Evolutionary conservation across 2,113 vertebrate genomes (phyloP), one percentile per base, ranked within the genome.

Genomic region (Hemicordylus capensis): DNA sequence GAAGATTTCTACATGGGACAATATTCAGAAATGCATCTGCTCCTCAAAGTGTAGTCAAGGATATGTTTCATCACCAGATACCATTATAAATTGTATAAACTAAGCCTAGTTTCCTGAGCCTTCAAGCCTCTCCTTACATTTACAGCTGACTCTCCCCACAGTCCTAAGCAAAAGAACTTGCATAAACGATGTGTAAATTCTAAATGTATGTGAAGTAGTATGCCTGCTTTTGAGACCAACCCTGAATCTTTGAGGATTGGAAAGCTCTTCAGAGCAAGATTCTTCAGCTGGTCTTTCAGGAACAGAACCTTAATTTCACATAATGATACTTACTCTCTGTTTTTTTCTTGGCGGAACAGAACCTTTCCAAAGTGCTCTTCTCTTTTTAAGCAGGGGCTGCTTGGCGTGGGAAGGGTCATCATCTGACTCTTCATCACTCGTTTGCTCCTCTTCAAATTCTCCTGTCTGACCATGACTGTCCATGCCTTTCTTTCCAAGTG

Each of bases 381-480:
- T 90, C 61, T 88, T 94, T 67, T 80, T 80, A 22, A 2, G 0
- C 0, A 24, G 0, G 7, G 0, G 58, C 51, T 73, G 9, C 34
- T 80, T 80, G 11, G 54, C n/a, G 3, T 5, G 17, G 11, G 56
- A 28, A 39, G 58, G 56, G 7, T 61, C 56, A 37, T 79, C 44
- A 0, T 89, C 93, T 1, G 26, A n/a, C 1, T 95, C 94, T 0
- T 86, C 88, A 0, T 84, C 73, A 0, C 74, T 48, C 0, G 94
- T 91, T 0, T 0, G 0, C 0, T 1, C 2, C 0, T 80, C 74
- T 0, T 95, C 96, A 24, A 77, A 4, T 4, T 95, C 94, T 17
- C 73, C 95, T 12, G 90, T 87, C 74, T 95, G 91, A 19, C 95
- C 89, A n/a, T 15, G 8, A 70, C 88, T 91, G 34, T 95, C 22